Evolutionary conservation across 1,140 invertebrate genomes (phyloP).

Genomic region (Caerostris darwini): DNA sequence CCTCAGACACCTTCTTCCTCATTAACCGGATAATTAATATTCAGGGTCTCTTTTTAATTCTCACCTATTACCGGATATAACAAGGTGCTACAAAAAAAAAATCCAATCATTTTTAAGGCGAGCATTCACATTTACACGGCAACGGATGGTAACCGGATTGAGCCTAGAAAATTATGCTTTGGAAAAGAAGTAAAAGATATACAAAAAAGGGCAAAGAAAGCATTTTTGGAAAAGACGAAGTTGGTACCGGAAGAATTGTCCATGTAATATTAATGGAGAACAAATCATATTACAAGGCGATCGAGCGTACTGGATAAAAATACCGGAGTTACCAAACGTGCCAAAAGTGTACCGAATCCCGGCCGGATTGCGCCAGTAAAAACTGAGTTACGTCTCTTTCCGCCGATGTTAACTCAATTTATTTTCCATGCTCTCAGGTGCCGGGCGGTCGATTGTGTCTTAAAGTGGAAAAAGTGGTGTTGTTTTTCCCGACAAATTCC

Average conservation of each 20-base stretch:
- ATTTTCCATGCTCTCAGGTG: background rate
- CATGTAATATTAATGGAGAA: conserved; percentile 47
- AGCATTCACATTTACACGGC: background rate
- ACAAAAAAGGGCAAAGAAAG: background rate
- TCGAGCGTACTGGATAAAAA: background rate
- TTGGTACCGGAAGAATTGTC: background rate
- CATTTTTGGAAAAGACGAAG: background rate
- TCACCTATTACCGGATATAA: background rate
- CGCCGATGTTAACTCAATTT: conserved; percentile 35
- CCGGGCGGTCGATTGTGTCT: background rate
- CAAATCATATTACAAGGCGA: conserved; percentile 1
- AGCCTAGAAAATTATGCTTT: background rate
- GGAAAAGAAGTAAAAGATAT: background rate
- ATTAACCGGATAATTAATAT: conserved; percentile 56
- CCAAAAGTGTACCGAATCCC: background rate
- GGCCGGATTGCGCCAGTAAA: conserved; percentile 15
- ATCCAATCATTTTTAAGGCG: conserved; percentile 8
- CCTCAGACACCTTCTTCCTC: background rate
- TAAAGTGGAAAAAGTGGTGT: background rate
- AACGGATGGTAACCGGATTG: conserved; percentile 30
- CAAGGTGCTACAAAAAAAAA: background rate
- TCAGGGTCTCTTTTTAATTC: conserved; percentile 20
- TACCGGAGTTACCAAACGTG: background rate
- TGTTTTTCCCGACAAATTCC: background rate
- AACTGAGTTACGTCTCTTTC: conserved; percentile 36